Evolutionary conservation across 2,113 vertebrate genomes (phyloP).

Genomic region (Cromileptes altivelis): DNA sequence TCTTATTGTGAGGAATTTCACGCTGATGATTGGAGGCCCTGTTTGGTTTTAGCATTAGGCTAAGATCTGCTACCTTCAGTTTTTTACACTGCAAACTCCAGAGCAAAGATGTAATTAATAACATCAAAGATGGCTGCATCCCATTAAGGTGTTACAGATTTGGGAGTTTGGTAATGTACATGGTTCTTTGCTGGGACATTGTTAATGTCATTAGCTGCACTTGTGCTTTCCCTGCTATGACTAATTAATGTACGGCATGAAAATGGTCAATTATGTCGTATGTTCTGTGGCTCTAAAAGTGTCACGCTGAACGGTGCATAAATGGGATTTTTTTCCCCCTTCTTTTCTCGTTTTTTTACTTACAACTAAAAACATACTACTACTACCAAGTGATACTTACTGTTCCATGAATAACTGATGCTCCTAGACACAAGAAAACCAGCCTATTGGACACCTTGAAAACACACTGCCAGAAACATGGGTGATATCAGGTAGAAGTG

Average conservation of each 20-base stretch:
- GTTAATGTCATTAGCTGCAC: constrained; percentile 8
- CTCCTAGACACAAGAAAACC: constrained; percentile 31
- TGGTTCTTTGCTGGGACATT: background rate
- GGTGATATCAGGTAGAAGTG: constrained; percentile 44
- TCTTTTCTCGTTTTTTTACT: background rate
- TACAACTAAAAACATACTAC: constrained; percentile 1
- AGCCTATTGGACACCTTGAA: constrained; percentile 24
- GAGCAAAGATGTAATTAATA: constrained; percentile 3
- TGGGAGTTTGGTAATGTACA: background rate
- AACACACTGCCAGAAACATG: constrained; percentile 27
- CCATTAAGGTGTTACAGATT: background rate
- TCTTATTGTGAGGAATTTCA: constrained; percentile 28
- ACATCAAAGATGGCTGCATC: background rate
- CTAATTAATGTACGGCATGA: constrained; percentile 10
- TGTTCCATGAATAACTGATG: constrained; percentile 44
- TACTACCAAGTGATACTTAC: constrained; percentile 21
- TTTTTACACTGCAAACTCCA: background rate
- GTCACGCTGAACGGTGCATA: background rate
- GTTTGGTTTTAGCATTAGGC: constrained; percentile 1
- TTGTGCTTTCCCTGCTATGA: background rate
- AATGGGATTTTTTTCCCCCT: background rate
- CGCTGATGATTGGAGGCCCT: background rate
- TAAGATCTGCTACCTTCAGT: background rate
- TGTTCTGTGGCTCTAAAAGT: background rate
- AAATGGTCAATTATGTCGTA: background rate